Base-by-base conservation (phyloP, 2,888 invertebrate genomes). In the Conomelus anceps region DNA sequence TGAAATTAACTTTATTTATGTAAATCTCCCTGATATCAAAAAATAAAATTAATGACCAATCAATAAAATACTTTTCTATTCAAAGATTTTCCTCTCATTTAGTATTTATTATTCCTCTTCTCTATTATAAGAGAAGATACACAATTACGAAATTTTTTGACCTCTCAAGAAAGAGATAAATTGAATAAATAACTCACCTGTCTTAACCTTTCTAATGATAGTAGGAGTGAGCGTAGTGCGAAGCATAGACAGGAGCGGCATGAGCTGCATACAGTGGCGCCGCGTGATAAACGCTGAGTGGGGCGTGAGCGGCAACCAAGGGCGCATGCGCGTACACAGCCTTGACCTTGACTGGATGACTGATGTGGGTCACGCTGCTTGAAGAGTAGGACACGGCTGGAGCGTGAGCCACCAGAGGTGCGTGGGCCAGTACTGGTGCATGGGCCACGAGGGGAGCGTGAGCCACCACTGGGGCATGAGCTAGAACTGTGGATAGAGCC, bases 371-470 rank as follows among this genome's bases (percentile, higher is more conserved):
- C 26, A 63, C 63, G n/a, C 63, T 63, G 63, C 63, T 63, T 63
- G 89, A 89, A 34, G 91, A 91, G 90, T 91, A 91, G 1, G 91
- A 91, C 9, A 90, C 89, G n/a, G 89, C 88, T 22, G 91, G 90
- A 26, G 90, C 90, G 29, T 90, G 89, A 85, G 89, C 89, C 0
- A 90, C 91, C 20, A 89, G 85, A 9, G 91, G 90, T 0, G 91
- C 90, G 24, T 90, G 89, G 87, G 90, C 88, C 0, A 90, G 89
- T 17, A 90, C 88, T 0, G 90, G 89, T 0, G 90, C 90, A 85
- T 90, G 89, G 87, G 89, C 88, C 13, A 90, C 90, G 13, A 89
- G 84, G 13, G 91, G 90, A 0, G 90, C 90, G 22, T 89, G 89
- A 29, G 88, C 63, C 4, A 63, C 63, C 20, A 63, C 63, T 13